Evolutionary conservation across 2,113 vertebrate species (phyloP).

Genomic region (Tachysurus fulvidraco): DNA sequence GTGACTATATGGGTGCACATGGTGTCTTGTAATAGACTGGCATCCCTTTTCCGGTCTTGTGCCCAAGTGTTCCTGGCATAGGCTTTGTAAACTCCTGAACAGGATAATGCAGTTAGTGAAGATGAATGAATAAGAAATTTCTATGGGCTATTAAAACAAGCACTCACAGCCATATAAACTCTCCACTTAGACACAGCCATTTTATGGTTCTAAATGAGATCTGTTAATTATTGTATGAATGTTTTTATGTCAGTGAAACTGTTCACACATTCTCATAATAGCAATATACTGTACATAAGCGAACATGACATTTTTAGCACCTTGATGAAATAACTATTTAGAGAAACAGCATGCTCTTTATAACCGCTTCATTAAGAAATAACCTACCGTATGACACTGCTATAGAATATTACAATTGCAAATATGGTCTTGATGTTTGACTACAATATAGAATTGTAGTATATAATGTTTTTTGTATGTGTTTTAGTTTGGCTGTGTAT

Average conservation of each 20-base stretch:
- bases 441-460: background rate
- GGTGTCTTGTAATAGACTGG: background rate
- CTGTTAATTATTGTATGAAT: background rate
- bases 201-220: background rate
- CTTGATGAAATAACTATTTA: background rate
- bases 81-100: background rate
- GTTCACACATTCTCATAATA: background rate
- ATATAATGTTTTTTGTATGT: background rate
- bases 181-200: background rate
- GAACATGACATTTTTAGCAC: background rate
- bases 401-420: background rate
- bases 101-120: background rate
- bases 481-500: background rate
- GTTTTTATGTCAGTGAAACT: background rate
- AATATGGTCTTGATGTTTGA: background rate
- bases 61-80: background rate
- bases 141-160: background rate
- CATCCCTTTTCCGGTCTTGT: background rate
- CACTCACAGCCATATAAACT: background rate
- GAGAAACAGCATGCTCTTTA: background rate
- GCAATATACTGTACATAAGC: background rate
- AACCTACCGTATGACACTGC: background rate
- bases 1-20: background rate
- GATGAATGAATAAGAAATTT: background rate
- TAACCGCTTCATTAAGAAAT: background rate